phyloP scores from a whole-genome alignment of 35 echinoderm and acorn worm genomes.

The Heliocidaris tuberculata region DNA sequence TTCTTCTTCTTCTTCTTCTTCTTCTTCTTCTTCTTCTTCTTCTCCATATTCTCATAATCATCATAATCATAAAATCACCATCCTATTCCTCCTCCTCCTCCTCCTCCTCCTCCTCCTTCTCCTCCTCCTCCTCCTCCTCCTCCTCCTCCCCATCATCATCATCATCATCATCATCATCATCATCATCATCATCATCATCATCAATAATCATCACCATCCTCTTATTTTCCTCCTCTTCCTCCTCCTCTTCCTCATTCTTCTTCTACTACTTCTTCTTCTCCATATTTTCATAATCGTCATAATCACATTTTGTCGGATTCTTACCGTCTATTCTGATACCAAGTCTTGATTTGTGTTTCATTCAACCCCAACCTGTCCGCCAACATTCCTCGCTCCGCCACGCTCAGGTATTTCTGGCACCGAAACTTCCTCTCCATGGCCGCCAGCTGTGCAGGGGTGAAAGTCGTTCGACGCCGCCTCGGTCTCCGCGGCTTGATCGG shows the following conservation, averaged over 20 bases:
- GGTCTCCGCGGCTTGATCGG: slow-evolving; percentile 77
- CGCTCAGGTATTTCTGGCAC: slow-evolving; percentile 79
- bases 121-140: too few species aligned
- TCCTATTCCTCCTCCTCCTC: too few species aligned
- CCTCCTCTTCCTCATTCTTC: not conserved
- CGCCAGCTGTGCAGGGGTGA: slow-evolving; percentile 66
- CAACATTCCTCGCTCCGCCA: slow-evolving; percentile 64
- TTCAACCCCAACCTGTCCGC: slow-evolving; percentile 67
- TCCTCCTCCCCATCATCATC: too few species aligned
- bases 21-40: too few species aligned
- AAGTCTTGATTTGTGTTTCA: slow-evolving; percentile 79
- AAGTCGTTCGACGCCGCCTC: slow-evolving; percentile 65
- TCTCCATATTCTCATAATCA: too few species aligned
- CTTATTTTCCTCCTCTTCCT: not conserved
- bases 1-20: too few species aligned
- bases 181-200: too few species aligned
- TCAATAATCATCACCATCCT: too few species aligned
- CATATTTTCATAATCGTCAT: not conserved
- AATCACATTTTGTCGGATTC: not conserved
- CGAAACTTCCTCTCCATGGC: slow-evolving; percentile 72
- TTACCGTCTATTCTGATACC: slow-evolving; percentile 77
- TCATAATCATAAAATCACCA: too few species aligned
- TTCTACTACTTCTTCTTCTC: not conserved
- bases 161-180: too few species aligned
- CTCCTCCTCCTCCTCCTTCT: too few species aligned